Base-by-base conservation (phyloP, 2,797 vertebrate species). In the Pristis pectinata region DNA sequence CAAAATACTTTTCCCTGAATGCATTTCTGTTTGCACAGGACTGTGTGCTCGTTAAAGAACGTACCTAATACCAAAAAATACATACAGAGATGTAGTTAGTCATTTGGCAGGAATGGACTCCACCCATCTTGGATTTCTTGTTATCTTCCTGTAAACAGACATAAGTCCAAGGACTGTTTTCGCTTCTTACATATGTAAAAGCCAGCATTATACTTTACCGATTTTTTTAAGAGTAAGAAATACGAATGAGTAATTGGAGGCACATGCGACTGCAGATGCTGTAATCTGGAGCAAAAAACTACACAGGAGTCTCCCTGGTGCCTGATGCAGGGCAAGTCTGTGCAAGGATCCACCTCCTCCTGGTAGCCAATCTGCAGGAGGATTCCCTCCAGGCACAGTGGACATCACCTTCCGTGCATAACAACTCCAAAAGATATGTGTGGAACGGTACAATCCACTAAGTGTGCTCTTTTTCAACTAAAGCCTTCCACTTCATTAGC, bases 1-100 rank as follows among this genome's bases (percentile, higher is more conserved):
- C 61, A 59, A 89, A 61, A 89, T 89, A 89, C 30, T 85, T 85
- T 15, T 56, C 56, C 85, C 53, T 34, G 82, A 85, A 85, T 85
- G 6, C 17, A 80, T 80, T 44, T 17, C 9, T 80, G 37, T 22
- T 22, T 80, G 19, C 19, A 24, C 8, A 80, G 80, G 19, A 2
- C 41, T 44, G 19, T 22, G 37, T 19, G 19, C 64, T 1, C 3
- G 64, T 59, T 59, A 10, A 72, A 34, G 9, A 76, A 74, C 11
- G 34, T 3, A 13, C 44, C 49, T 56, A 11, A 22, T 13, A 56
- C 3, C 49, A 53, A 34, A 34, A 19, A 44, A 37, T 80, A 79
- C 80, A 7, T 37, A 6, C 19, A 80, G 82, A 56, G 34, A 85
- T 56, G 27, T 53, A 85, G 27, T 85, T 85, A 34, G 53, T 85